These are phyloP conservation scores for Emydura subglobosa DNA, from an alignment of 2,113 vertebrate genomes.

Conservation along the genomic window DNA sequence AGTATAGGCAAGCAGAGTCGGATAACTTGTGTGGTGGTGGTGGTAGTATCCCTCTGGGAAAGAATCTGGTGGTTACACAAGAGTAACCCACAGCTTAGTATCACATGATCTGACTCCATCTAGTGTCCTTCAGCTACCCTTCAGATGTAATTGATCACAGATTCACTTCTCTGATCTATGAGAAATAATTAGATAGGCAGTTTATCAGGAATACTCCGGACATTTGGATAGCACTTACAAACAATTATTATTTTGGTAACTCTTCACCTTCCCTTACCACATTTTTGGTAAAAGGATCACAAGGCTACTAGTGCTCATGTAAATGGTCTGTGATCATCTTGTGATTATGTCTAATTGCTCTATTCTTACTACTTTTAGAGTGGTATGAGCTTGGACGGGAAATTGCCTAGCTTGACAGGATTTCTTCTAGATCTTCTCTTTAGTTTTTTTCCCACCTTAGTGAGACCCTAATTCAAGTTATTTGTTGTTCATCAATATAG, in stretches of 20 bases:
- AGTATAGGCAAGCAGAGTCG: background rate
- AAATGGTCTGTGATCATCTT: conserved; percentile 20
- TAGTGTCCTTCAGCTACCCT: background rate
- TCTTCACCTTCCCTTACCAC: conserved; percentile 36
- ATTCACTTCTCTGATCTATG: background rate
- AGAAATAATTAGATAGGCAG: background rate
- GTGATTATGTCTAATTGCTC: background rate
- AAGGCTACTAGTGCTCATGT: background rate
- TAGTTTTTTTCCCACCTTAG: background rate
- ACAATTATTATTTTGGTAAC: background rate
- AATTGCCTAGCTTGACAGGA: background rate
- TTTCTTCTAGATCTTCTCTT: background rate
- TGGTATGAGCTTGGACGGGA: background rate
- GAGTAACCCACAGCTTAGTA: background rate
- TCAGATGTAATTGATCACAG: conserved; percentile 43
- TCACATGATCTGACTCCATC: background rate
- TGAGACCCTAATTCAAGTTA: conserved; percentile 21
- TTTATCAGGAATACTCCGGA: conserved; percentile 13
- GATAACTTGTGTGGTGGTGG: background rate
- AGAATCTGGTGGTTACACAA: background rate
- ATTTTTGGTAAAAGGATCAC: conserved; percentile 21
- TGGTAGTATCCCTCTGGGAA: background rate
- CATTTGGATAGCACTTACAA: conserved; percentile 3
- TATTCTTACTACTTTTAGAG: background rate
- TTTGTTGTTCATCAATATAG: background rate